These are phyloP conservation scores for Myotis davidii DNA, from an alignment of 2,113 vertebrate genomes.

Conservation along the genomic window DNA sequence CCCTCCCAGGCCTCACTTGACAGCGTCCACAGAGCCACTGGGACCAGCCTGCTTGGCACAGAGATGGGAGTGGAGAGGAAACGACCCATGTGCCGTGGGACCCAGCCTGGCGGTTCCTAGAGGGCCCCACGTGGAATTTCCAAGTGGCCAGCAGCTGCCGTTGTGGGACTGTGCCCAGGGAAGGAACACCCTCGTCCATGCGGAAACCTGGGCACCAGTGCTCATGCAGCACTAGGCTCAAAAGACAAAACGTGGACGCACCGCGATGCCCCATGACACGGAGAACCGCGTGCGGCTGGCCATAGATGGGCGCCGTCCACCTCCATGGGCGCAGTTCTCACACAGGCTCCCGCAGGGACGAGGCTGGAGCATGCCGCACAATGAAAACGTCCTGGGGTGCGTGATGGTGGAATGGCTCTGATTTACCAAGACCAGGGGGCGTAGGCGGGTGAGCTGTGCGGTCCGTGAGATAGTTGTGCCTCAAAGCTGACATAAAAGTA, in stretches of 20 bases:
- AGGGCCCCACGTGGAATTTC: not conserved
- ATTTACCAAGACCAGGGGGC: not conserved
- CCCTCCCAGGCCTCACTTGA: not conserved
- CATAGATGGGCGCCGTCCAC: not conserved
- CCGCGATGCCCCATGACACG: not conserved
- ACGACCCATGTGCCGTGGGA: fast-evolving
- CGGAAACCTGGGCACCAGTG: not conserved
- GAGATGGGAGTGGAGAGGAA: not conserved
- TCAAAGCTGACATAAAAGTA: not conserved
- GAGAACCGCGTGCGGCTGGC: not conserved
- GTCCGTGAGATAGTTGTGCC: not conserved
- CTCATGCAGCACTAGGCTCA: not conserved
- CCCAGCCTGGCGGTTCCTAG: not conserved
- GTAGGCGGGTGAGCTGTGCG: fast-evolving
- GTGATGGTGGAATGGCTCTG: not conserved
- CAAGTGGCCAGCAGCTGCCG: not conserved
- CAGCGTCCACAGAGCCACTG: not conserved
- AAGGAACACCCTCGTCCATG: not conserved
- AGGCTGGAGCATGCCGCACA: fast-evolving
- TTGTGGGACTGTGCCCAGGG: not conserved
- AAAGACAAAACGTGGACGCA: too few species aligned
- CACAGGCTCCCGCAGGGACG: not conserved
- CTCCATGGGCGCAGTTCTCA: not conserved
- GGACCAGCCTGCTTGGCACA: not conserved
- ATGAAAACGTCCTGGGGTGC: not conserved